A percentile compares a stretch with the other conserved stretches of the same genome.
These are phyloP conservation scores for Campylorhamphus procurvoides DNA, from an alignment of 2,113 vertebrate genomes.

Conservation along the genomic window DNA sequence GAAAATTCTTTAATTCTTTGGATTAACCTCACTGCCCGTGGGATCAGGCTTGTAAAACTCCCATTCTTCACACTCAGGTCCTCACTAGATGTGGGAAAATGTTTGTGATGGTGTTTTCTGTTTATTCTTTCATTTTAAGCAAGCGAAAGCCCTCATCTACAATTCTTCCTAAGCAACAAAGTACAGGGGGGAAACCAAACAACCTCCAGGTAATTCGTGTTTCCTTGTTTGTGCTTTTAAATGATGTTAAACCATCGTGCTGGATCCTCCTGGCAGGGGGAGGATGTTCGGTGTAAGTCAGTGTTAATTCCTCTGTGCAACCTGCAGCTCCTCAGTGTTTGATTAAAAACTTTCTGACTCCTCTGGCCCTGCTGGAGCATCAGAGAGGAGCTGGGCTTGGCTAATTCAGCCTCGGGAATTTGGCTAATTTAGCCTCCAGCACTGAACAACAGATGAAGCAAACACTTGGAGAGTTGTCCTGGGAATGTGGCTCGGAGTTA, in stretches of 20 bases:
- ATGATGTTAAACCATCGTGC: rapidly evolving
- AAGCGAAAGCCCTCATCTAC: neutral
- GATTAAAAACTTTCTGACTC: neutral
- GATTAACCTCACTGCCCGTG: neutral
- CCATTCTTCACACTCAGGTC: rapidly evolving
- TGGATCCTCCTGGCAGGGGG: neutral
- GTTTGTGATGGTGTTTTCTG: neutral
- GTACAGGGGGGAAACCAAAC: neutral
- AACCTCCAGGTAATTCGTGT: neutral
- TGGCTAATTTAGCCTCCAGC: rapidly evolving
- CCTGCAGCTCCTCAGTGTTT: neutral
- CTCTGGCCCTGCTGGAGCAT: neutral
- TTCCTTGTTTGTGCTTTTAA: neutral
- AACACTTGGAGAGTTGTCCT: neutral
- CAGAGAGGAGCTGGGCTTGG: neutral
- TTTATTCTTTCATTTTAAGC: neutral
- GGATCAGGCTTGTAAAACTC: neutral
- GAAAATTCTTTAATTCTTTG: neutral
- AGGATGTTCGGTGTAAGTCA: rapidly evolving
- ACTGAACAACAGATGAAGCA: rapidly evolving
- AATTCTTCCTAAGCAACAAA: conserved; percentile 25
- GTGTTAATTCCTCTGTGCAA: neutral
- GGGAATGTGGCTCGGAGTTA: rapidly evolving
- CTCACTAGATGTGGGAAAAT: neutral
- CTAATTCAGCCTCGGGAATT: neutral